Percentiles rank a stretch among this genome's conserved stretches.
These are phyloP conservation scores for Thymallus thymallus DNA, from an alignment of 2,113 vertebrate species.

Conservation along the genomic window DNA sequence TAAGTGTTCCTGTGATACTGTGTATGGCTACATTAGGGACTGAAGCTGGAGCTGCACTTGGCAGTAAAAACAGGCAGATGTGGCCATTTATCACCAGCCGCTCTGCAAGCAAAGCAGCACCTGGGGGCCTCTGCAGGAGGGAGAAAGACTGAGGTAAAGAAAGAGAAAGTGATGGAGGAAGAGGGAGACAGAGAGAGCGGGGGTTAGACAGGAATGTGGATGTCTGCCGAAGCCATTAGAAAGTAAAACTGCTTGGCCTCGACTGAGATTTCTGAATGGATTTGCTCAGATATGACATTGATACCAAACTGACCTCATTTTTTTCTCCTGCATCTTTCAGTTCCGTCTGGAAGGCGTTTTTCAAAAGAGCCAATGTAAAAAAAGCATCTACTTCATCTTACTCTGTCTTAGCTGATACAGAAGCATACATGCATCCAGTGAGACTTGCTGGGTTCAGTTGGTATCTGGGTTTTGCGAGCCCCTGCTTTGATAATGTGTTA, in stretches of 20 bases:
- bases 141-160: neutral
- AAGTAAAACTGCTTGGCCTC: conserved; percentile 12
- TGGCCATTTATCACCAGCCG: conserved; percentile 57
- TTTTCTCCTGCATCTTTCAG: neutral
- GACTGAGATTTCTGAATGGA: conserved; percentile 10
- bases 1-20: neutral
- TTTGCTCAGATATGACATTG: conserved; percentile 6
- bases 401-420: neutral
- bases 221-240: conserved; percentile 28
- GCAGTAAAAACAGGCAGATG: conserved; percentile 49
- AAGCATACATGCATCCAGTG: neutral
- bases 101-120: conserved; percentile 50
- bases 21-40: neutral
- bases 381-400: neutral
- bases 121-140: conserved; percentile 13
- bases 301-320: conserved; percentile 4
- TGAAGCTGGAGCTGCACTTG: conserved; percentile 14
- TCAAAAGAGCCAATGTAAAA: neutral
- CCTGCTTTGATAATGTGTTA: neutral
- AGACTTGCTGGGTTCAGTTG: conserved; percentile 25
- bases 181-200: neutral
- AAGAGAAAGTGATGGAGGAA: conserved; percentile 6
- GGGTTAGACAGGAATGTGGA: conserved; percentile 15
- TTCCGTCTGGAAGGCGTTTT: neutral
- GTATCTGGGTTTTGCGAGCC: no score